These are phyloP conservation scores for Urocynchramus pylzowi DNA, from an alignment of 2,113 vertebrate genomes.

Conservation along the genomic window DNA sequence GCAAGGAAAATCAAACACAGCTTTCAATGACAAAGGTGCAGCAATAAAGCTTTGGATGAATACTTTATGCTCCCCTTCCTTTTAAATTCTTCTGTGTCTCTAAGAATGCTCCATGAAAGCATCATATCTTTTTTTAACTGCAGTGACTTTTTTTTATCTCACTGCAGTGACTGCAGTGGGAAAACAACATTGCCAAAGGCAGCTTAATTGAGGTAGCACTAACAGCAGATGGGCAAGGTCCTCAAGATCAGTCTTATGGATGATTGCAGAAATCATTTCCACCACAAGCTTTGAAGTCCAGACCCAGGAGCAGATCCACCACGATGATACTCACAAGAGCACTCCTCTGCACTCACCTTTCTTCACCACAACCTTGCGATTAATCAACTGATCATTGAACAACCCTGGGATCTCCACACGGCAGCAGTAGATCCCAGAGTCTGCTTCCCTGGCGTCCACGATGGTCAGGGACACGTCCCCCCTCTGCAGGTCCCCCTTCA, in stretches of 20 bases:
- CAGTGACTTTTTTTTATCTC: no score
- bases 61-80: not conserved
- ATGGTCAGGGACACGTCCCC: slow-evolving; percentile 81
- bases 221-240: not conserved
- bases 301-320: not conserved
- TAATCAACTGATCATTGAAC: slow-evolving; percentile 74
- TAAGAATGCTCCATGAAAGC: not conserved
- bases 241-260: not conserved
- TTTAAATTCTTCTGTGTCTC: not conserved
- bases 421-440: slow-evolving; percentile 81
- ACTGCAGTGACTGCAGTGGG: not conserved
- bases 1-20: not conserved
- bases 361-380: slow-evolving; percentile 1
- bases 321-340: not conserved
- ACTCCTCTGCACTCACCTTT: slow-evolving; percentile 52
- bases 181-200: not conserved
- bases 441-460: not conserved
- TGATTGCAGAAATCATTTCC: not conserved
- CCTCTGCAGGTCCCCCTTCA: not conserved
- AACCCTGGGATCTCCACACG: slow-evolving; percentile 70
- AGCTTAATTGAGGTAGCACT: not conserved
- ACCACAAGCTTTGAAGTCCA: not conserved
- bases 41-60: not conserved
- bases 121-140: not conserved
- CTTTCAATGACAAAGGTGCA: not conserved